Evolutionary conservation across 1,140 invertebrate species (phyloP), one percentile per base, ranked within the genome.

Genomic region (Drosophila ambigua): DNA sequence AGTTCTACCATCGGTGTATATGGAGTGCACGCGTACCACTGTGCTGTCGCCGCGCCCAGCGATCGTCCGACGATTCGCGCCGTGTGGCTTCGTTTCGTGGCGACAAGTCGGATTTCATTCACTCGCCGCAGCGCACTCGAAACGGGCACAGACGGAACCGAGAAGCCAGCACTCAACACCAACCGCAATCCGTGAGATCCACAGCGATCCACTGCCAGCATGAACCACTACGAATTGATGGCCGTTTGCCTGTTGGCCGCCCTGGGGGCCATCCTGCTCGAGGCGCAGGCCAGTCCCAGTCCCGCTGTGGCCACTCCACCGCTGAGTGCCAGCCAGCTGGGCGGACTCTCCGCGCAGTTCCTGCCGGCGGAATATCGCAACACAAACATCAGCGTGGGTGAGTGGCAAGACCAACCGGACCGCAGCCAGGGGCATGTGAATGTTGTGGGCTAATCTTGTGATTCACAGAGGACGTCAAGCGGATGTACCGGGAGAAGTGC

Each of bases 401-500:
- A 89, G 84, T 74, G 5, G 9, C 35, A 48, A 61, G 45, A 49
- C 35, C 35, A 5, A 35, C 9, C 9, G 9, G 31, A 11, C 23
- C 4, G 23, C 2, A 24, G 2, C 0, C 2, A 24, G 3, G 1
- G 0, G 1, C 9, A 39, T 4, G 35, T 0, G 11, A 11, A 39
- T 39, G 1, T 5, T 13, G 11, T 39, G 11, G 11, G 31, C 1
- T 9, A 23, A 23, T 11, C 8, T 15, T 35, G 1, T 15, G 4
- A 20, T 23, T 20, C 20, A 4, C 77, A 24, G 89, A 85, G 16
- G 89, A 91, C 24, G 49, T 82, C 0, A 89, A 83, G 51, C 68
- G 68, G 0, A 49, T 90, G 43, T 89, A 89, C 13, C 74, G 79
- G 8, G 90, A 89, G 2, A 91, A 91, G 39, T 91, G 90, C 61